Conservation (phyloP, 2,888 invertebrate species). For the Lasioglossum figueresi region DNA sequence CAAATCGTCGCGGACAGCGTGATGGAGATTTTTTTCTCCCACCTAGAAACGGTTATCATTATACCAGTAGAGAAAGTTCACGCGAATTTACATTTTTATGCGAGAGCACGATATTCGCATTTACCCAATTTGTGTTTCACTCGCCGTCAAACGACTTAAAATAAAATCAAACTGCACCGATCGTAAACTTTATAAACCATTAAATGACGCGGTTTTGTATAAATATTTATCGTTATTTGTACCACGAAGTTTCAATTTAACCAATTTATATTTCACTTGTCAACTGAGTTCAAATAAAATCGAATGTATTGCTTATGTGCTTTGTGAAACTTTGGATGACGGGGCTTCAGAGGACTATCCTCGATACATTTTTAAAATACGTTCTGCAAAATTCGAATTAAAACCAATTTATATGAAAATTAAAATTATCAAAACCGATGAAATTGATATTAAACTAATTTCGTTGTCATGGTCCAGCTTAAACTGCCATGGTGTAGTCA, state of each 20-base stretch:
- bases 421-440: too few relatives aligned
- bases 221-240: neutral
- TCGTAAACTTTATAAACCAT: neutral
- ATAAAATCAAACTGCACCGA: neutral
- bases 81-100: neutral
- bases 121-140: neutral
- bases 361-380: neutral
- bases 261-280: neutral
- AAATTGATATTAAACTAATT: too few relatives aligned
- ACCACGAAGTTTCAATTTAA: neutral
- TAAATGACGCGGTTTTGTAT: neutral
- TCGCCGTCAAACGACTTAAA: neutral
- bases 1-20: conserved; percentile 5
- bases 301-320: neutral
- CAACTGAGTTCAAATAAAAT: neutral
- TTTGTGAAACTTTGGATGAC: neutral
- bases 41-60: neutral
- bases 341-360: neutral
- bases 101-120: neutral
- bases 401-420: too few relatives aligned
- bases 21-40: neutral
- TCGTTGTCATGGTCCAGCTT: too few relatives aligned
- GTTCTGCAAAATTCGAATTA: too few relatives aligned
- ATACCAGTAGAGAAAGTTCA: neutral
- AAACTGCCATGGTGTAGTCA: too few relatives aligned